These are phyloP conservation scores for Ips typographus DNA, from an alignment of 1,140 invertebrate genomes.

Conservation along the genomic window DNA sequence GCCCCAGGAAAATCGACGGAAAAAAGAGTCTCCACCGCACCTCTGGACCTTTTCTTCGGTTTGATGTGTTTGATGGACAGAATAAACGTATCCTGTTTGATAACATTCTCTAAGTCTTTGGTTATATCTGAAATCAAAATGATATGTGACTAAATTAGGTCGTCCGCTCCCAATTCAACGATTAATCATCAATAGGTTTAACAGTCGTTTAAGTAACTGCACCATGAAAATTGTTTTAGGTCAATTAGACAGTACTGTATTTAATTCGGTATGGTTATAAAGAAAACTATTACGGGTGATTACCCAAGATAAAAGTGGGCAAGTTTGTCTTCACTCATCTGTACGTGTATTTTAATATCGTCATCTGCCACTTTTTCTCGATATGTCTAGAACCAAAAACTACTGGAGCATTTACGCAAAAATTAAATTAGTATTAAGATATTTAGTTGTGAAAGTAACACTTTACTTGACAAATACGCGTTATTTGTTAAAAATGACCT, in stretches of 20 bases:
- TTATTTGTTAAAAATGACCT: no score
- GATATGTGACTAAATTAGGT: neutral
- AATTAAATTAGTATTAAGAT: no score
- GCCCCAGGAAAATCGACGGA: conserved; percentile 63
- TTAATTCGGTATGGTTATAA: conserved; percentile 1
- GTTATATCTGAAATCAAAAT: conserved; percentile 38
- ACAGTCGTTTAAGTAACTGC: neutral
- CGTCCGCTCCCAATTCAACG: neutral
- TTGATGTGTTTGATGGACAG: conserved; percentile 64
- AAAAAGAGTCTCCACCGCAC: conserved; percentile 62
- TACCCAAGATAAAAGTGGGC: neutral
- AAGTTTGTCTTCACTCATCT: neutral
- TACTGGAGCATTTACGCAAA: no score
- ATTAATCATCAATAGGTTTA: no score
- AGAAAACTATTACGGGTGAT: neutral
- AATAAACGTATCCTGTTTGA: conserved; percentile 62
- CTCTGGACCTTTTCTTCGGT: conserved; percentile 56
- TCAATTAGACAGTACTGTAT: neutral
- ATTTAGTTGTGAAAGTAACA: no score
- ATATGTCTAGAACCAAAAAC: no score
- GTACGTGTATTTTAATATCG: neutral
- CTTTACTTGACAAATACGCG: no score
- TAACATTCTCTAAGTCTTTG: conserved; percentile 58
- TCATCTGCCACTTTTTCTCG: neutral
- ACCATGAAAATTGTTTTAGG: neutral